Percentiles rank a stretch among this genome's conserved stretches.
Evolutionary conservation across 2,797 vertebrate genomes (phyloP).

Genomic region (Apodemus agrarius): DNA sequence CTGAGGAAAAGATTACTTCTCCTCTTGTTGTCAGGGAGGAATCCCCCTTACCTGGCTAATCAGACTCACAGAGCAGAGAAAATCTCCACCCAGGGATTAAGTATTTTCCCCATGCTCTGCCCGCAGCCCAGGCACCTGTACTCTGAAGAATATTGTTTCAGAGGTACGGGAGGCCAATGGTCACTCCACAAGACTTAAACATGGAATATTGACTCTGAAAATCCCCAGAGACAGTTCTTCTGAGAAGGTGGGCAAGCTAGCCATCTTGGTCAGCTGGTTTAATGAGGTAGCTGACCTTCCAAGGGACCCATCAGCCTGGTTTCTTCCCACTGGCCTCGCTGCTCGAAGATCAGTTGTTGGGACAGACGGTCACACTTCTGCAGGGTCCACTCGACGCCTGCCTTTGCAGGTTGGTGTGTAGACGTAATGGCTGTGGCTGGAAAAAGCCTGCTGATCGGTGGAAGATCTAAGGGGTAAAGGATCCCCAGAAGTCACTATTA

Average conservation of each 20-base stretch:
- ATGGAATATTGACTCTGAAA: background rate
- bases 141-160: background rate
- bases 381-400: conserved; percentile 39
- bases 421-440: background rate
- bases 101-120: background rate
- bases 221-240: background rate
- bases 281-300: background rate
- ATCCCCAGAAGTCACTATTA: background rate
- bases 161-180: background rate
- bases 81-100: conserved; percentile 27
- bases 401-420: background rate
- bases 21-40: conserved; percentile 25
- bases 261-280: background rate
- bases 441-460: background rate
- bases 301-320: background rate
- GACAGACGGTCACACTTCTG: conserved; percentile 21
- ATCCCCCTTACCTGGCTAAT: background rate
- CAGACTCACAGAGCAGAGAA: background rate
- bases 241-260: background rate
- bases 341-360: conserved; percentile 3
- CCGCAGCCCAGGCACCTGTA: background rate
- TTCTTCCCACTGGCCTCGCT: no score
- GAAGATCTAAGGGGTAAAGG: background rate
- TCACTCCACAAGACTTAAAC: background rate
- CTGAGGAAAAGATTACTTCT: conserved; percentile 38